Percentiles rank a stretch among this genome's conserved stretches.
Conservation (phyloP, 2,888 invertebrate genomes). For the Lissocephala sabroskyi region DNA sequence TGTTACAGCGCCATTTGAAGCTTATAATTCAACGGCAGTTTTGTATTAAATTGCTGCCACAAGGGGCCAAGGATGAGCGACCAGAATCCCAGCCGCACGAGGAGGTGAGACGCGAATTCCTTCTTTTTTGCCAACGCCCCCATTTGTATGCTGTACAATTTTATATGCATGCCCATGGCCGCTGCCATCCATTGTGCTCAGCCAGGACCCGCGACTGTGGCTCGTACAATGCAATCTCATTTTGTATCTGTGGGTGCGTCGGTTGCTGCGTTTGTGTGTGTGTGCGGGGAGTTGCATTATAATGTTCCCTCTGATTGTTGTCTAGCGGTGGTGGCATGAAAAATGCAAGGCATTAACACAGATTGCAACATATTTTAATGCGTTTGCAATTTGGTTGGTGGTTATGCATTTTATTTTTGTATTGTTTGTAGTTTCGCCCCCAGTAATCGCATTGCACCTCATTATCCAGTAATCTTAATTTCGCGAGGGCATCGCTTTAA, state of each 20-base stretch:
- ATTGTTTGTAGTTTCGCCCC: neutral
- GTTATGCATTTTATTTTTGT: constrained; percentile 28
- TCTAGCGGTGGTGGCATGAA: constrained; percentile 35
- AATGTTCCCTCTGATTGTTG: no score
- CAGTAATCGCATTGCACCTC: neutral
- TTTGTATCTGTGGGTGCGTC: no score
- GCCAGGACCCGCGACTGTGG: no score
- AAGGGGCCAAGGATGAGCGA: no score
- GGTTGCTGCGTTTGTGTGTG: constrained; percentile 1
- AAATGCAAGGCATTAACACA: constrained; percentile 55
- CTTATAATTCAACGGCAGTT: constrained; percentile 23
- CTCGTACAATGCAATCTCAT: no score
- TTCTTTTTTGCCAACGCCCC: constrained; percentile 51
- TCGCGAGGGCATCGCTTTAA: no score
- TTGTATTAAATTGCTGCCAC: constrained; percentile 10
- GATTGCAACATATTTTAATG: constrained; percentile 54
- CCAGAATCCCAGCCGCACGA: neutral
- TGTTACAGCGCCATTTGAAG: constrained; percentile 19
- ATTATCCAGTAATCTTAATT: no score
- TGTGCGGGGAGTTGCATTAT: constrained; percentile 30
- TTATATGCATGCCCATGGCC: constrained; percentile 11
- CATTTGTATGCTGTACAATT: constrained; percentile 41
- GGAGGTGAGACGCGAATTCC: constrained; percentile 23
- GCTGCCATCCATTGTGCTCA: constrained; percentile 5
- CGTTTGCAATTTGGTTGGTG: constrained; percentile 38